Base-by-base conservation (phyloP, 2,797 vertebrate genomes). In the Balearica regulorum region DNA sequence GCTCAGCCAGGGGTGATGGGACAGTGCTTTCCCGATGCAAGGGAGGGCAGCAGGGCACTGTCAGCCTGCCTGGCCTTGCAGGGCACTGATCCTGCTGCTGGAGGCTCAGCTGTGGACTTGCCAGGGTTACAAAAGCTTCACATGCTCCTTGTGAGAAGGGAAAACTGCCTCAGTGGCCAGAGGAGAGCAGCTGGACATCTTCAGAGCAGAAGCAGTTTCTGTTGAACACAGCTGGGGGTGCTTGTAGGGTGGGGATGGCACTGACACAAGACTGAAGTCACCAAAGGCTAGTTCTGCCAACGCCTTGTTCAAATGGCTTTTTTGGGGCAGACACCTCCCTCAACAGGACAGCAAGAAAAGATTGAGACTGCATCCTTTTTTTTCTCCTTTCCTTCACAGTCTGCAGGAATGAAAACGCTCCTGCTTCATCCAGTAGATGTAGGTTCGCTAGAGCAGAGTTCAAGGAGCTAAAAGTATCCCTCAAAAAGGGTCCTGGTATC, bases 1-100 rank as follows among this genome's bases (percentile, higher is more conserved):
- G 1, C 26, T 37, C 26, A 69, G 54, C 33, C 31, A 6, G 57
- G 16, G 58, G 25, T 1, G 3, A 44, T 13, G 35, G 21, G 25
- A 41, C 13, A 48, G 37, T 1, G 12, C 28, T 73, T 68, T 28
- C 17, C 49, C 4, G 3, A 0, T 3, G 28, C 1, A 8, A 93
- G 54, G 29, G 39, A 78, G 81, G 33, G 58, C 37, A 93, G 44
- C 31, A n/a, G 0, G 1, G 43, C n/a, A 10, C n/a, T 24, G 25
- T 33, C 61, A 89, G 73, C n/a, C 35, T 54, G 57, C 11, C 18
- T 24, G 51, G 49, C 66, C 35, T 62, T 21, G 16, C 1, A 6
- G 44, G 72, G 29, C 65, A 33, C 41, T 5, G 16, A 12, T 78
- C 31, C 70, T 51, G 25, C 65, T 83, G 44, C 37, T 25, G 22